Percentiles rank a stretch among this genome's conserved stretches.
Evolutionary conservation across 2,888 invertebrate genomes (phyloP).

Genomic region (Melieria picta): DNA sequence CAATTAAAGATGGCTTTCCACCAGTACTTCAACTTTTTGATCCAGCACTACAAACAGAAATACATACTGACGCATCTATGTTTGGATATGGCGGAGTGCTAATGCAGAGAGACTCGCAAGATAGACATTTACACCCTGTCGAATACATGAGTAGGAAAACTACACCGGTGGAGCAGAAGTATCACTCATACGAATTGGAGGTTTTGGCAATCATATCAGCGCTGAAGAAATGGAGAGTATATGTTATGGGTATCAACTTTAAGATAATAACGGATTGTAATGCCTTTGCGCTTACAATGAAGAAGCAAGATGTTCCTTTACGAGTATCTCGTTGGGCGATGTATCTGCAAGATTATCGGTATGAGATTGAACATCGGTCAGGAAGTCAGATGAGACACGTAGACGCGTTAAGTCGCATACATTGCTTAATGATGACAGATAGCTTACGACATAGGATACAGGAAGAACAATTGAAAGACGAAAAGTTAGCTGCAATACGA

Average conservation of each 20-base stretch:
- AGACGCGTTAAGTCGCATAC: constrained; percentile 3
- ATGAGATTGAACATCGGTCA: constrained; percentile 8
- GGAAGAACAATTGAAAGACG: constrained; percentile 4
- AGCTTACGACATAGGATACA: not conserved
- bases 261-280: not conserved
- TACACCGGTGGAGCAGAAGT: not conserved
- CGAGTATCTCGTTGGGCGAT: constrained; percentile 2
- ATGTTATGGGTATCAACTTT: constrained; percentile 6
- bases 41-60: constrained; percentile 3
- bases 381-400: not conserved
- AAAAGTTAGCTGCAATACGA: not conserved
- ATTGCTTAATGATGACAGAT: constrained; percentile 2
- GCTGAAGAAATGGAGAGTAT: not conserved
- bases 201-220: no score
- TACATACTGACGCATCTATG: constrained; percentile 9
- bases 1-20: not conserved
- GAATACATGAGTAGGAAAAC: constrained; percentile 13
- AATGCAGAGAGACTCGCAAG: not conserved
- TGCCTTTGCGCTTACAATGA: not conserved
- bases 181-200: no score
- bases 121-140: not conserved
- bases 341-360: constrained; percentile 12
- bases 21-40: not conserved
- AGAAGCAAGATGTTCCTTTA: not conserved
- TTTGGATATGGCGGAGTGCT: not conserved